Base-by-base conservation (phyloP, 1,140 invertebrate species). In the Ctenoplectra terminalis region DNA sequence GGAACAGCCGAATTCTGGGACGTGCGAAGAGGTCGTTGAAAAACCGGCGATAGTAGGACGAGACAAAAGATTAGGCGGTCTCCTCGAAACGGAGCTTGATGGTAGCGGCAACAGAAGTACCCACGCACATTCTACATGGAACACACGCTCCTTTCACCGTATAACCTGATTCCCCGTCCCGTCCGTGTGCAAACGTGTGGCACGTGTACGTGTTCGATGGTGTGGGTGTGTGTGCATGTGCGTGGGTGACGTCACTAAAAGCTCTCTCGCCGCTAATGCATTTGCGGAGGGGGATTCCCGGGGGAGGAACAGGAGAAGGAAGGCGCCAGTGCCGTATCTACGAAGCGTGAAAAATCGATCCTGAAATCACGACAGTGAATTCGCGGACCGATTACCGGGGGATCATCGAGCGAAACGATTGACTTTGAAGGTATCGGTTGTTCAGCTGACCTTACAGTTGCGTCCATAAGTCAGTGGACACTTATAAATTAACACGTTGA, bases 231-330 rank as follows among this genome's bases (percentile, higher is more conserved):
- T 54, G 43, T 56, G 50, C 64, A 20, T 81, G 82, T 85, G 88
- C 89, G 89, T 86, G 87, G 86, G 90, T 92, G 92, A 93, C 92
- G 92, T 92, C 92, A 92, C 92, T 93, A 93, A 93, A 93, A 93
- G 92, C 92, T 93, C 92, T 92, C 90, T 92, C 88, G 88, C 90
- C 90, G 91, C 92, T 93, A 93, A 93, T 93, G 92, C 92, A 93
- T 93, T 93, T 93, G 92, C 86, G 86, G 88, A 89, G 91, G 87
- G 90, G 82, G 84, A 90, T 88, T 88, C 84, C 86, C 85, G 85
- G 88, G 86, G 87, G 82, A 89, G 88, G 81, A 89, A 61, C 75
- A 73, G 77, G 81, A 82, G 82, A 84, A 79, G 75, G 77, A 74
- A 71, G 80, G 78, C 86, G 89, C 86, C 90, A 89, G 87, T 87